Evolutionary conservation across 2,113 vertebrate species (phyloP).

Genomic region (Ibidorhyncha struthersii): DNA sequence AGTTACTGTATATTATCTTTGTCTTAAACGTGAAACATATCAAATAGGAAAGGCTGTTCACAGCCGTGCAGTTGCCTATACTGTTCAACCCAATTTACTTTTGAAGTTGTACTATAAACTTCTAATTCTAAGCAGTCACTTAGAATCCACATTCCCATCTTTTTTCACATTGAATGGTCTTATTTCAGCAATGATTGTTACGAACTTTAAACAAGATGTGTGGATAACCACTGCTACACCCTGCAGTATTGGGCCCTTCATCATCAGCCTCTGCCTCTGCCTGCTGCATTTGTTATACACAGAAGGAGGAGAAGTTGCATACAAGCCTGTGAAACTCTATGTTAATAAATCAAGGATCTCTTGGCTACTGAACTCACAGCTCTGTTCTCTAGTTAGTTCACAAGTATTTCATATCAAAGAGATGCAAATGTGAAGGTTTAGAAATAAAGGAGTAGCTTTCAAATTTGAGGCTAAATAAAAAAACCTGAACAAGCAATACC

Average conservation of each 20-base stretch:
- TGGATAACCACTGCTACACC: background rate
- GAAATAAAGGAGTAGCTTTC: slow-evolving; percentile 37
- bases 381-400: slow-evolving; percentile 61
- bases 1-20: background rate
- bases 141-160: background rate
- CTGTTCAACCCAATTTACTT: background rate
- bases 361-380: slow-evolving; percentile 29
- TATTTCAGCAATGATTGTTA: background rate
- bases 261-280: background rate
- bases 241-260: background rate
- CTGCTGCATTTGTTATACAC: background rate
- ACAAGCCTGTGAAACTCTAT: background rate
- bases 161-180: background rate
- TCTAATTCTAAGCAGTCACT: background rate
- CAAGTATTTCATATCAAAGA: slow-evolving; percentile 49
- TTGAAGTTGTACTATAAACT: background rate
- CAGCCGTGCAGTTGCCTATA: background rate
- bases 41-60: background rate
- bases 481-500: slow-evolving; percentile 1
- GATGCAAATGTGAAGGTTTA: slow-evolving; percentile 45
- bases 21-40: background rate
- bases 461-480: slow-evolving; percentile 40
- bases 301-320: background rate
- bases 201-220: background rate
- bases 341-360: slow-evolving; percentile 27